phyloP scores from a whole-genome alignment of 2,797 vertebrate species.

The Diplodus sargus region DNA sequence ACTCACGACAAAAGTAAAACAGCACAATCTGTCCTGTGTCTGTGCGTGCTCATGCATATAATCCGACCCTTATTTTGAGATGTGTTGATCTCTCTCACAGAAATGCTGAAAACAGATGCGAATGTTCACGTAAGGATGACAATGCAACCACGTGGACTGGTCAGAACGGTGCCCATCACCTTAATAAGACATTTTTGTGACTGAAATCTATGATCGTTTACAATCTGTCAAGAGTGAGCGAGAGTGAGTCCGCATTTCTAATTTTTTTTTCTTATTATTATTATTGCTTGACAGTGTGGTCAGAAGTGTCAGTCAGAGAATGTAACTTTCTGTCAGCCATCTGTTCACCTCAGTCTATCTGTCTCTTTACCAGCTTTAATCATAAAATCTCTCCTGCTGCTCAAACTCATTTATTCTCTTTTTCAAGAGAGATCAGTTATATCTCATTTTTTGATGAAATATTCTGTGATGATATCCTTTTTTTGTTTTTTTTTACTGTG shows the following conservation, averaged over 20 bases:
- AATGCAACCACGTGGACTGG: neutral
- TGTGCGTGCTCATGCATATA: neutral
- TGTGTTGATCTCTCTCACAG: neutral
- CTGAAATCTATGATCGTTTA: conserved; percentile 16
- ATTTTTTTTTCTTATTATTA: neutral
- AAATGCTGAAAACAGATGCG: neutral
- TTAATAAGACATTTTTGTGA: neutral
- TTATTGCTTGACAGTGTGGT: conserved; percentile 3
- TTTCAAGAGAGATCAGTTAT: neutral
- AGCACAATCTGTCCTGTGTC: neutral
- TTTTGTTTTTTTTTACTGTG: neutral
- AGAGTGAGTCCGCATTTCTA: neutral
- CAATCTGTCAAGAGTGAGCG: neutral
- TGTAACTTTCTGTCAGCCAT: conserved; percentile 39
- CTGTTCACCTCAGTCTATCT: conserved; percentile 22
- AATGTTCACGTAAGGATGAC: neutral
- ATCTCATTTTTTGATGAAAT: neutral
- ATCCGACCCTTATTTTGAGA: neutral
- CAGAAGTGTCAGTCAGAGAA: conserved; percentile 38
- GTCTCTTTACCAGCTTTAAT: conserved; percentile 30
- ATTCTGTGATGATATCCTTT: neutral
- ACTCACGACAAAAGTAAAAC: conserved; percentile 1
- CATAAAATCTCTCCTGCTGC: conserved; percentile 18
- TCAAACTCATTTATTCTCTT: conserved; percentile 17
- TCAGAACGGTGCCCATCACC: neutral